Percentiles rank a stretch among this genome's conserved stretches.
phyloP scores from a whole-genome alignment of 1,140 invertebrate species.

The Hypothenemus hampei region DNA sequence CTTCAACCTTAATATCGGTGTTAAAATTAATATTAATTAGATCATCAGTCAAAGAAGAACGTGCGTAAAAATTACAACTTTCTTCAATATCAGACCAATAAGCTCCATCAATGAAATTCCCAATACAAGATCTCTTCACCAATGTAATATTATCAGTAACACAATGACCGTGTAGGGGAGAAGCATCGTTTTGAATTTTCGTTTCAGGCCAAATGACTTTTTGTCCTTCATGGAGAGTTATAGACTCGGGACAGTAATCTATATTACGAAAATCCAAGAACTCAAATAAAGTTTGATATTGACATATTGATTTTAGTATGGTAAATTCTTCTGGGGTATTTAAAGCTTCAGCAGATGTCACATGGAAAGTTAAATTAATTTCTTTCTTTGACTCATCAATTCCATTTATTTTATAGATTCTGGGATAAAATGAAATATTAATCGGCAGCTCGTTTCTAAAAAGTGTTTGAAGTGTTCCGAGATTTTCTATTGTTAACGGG shows the following conservation, averaged over 20 bases:
- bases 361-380: slow-evolving; percentile 24
- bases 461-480: slow-evolving; percentile 17
- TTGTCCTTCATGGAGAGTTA: neutral
- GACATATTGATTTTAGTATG: slow-evolving; percentile 1
- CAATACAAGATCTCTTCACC: slow-evolving; percentile 18
- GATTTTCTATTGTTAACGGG: slow-evolving; percentile 15
- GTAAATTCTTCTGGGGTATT: slow-evolving; percentile 11
- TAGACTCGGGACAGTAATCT: slow-evolving; percentile 8
- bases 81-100: slow-evolving; percentile 13
- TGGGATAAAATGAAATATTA: slow-evolving; percentile 14
- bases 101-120: slow-evolving; percentile 25
- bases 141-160: slow-evolving; percentile 9
- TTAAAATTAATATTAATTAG: neutral
- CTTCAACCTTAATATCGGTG: neutral
- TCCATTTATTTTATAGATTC: slow-evolving; percentile 23
- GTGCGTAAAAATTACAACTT: slow-evolving; percentile 12
- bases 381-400: slow-evolving; percentile 15
- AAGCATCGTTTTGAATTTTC: neutral
- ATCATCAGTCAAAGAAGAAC: neutral
- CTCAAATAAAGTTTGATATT: slow-evolving; percentile 13
- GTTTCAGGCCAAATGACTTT: slow-evolving; percentile 3
- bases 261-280: slow-evolving; percentile 20
- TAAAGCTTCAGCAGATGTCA: slow-evolving; percentile 13
- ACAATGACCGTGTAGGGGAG: slow-evolving; percentile 21
- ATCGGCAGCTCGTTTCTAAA: slow-evolving; percentile 9